phyloP scores from a whole-genome alignment of 1,140 invertebrate genomes.

The Bombus consobrinus region DNA sequence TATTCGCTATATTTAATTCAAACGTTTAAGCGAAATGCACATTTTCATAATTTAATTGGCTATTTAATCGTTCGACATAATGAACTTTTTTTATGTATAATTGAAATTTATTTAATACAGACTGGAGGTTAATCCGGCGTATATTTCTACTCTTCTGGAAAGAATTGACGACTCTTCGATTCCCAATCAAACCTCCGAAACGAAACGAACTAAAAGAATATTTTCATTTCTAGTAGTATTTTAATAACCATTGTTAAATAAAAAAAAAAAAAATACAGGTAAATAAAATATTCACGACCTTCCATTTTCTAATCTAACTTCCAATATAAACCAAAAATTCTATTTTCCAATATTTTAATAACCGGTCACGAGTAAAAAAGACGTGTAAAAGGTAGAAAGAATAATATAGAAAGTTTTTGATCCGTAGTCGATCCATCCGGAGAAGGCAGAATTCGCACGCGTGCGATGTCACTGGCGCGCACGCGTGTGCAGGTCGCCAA shows the following conservation, averaged over 20 bases:
- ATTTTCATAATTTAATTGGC: background rate
- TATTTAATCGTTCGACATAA: background rate
- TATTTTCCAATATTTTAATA: no score
- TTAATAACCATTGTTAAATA: no score
- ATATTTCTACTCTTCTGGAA: background rate
- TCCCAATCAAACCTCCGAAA: no score
- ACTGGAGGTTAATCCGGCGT: background rate
- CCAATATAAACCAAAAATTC: no score
- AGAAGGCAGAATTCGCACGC: constrained; percentile 11
- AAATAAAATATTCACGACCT: background rate
- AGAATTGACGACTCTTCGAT: background rate
- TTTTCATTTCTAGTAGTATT: no score
- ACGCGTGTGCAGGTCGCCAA: constrained; percentile 62
- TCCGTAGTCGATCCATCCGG: background rate
- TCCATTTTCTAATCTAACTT: no score
- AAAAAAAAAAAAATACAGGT: background rate
- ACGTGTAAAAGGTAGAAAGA: background rate
- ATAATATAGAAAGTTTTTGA: constrained; percentile 1
- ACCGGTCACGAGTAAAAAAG: no score
- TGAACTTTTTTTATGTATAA: background rate
- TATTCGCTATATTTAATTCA: background rate
- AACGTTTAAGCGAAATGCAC: background rate
- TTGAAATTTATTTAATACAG: background rate
- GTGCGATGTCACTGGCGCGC: constrained; percentile 29
- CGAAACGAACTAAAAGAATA: no score